Base-by-base conservation (phyloP, 2,797 vertebrate genomes). In the Heliangelus exortis region DNA sequence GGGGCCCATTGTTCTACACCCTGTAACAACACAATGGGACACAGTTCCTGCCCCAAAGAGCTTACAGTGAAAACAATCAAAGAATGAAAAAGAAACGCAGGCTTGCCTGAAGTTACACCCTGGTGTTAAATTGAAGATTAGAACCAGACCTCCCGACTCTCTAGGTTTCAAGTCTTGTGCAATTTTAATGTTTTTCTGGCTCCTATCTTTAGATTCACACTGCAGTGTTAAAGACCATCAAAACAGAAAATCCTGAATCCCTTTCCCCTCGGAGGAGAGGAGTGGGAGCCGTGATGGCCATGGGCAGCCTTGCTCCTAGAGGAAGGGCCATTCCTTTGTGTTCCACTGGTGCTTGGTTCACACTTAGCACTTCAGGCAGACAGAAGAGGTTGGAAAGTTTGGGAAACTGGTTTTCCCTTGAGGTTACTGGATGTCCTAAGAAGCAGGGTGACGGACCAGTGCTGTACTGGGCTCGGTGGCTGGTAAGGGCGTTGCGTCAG, bases 31-130 rank as follows among this genome's bases (percentile, higher is more conserved):
- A 96, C 94, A 96, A 95, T 96, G 93, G 94, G 96, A 96, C 94
- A 94, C 96, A 95, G 95, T 96, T 95, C 95, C 94, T 96, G 93
- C 93, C 94, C 95, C 96, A 95, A 95, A 95, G 94, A 96, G 95
- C 95, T 92, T 89, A 93, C 96, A 96, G 93, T 96, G 94, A 95
- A 96, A 96, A 96, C 94, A 95, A 96, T 96, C 96, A 95, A 96
- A 96, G 96, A 92, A 95, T 92, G 92, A 96, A 95, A 92, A 95
- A 96, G 95, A 93, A 95, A 95, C 84, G 77, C 95, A 80, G 93
- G 88, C 95, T 95, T 95, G 96, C 96, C 93, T 87, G 90, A 59
- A 95, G 95, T 96, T 95, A 96, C 86, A 93, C 96, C 94, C 96
- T 96, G 94, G 95, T 96, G 96, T 92, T 96, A 96, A 95, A 93